Percentiles rank a stretch among this genome's conserved stretches.
phyloP scores from a whole-genome alignment of 2,797 vertebrate species.

The Heterohyrax brucei region DNA sequence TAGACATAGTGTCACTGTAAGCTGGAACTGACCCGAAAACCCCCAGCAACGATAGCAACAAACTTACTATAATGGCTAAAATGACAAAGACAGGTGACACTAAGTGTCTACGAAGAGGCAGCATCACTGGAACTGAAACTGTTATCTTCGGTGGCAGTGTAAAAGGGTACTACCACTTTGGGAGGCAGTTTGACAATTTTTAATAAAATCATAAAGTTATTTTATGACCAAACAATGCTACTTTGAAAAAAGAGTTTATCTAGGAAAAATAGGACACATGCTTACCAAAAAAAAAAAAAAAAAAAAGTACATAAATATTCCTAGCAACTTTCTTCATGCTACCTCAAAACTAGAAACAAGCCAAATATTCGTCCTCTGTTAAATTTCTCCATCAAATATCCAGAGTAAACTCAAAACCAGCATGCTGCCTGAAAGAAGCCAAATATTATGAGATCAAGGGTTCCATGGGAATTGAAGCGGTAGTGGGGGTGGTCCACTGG shows the following conservation, averaged over 20 bases:
- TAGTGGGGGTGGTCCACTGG: neutral
- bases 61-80: neutral
- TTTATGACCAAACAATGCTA: conserved; percentile 1
- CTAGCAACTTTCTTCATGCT: conserved; percentile 9
- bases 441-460: neutral
- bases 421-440: neutral
- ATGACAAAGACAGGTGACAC: neutral
- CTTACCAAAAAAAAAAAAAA: conserved; percentile 41
- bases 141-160: neutral
- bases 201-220: neutral
- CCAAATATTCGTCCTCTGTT: neutral
- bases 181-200: neutral
- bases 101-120: neutral
- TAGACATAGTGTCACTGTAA: too few relatives aligned
- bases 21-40: too few relatives aligned
- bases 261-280: neutral
- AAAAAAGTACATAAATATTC: neutral
- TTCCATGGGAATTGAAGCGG: neutral
- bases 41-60: too few relatives aligned
- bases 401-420: neutral
- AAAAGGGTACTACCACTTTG: neutral
- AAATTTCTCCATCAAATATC: neutral
- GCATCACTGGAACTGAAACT: neutral
- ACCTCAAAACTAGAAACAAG: neutral
- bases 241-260: neutral